Conservation (phyloP, 2,797 vertebrate species). For the Chloroceryle inda region DNA sequence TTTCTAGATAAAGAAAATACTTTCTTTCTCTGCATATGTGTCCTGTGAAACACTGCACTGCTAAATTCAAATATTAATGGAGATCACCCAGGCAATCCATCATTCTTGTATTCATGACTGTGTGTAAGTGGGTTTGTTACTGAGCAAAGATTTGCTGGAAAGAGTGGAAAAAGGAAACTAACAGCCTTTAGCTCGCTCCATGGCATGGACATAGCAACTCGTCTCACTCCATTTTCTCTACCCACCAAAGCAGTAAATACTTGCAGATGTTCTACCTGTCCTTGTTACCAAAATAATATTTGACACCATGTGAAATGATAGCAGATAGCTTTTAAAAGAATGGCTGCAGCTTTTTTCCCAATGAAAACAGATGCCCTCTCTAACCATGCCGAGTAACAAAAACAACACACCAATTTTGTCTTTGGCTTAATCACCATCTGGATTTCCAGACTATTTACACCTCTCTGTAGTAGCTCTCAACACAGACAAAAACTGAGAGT, state of each 20-base stretch:
- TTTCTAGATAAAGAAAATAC: not conserved
- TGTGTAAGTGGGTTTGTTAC: not conserved
- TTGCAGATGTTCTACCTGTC: not conserved
- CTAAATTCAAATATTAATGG: not conserved
- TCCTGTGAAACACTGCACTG: not conserved
- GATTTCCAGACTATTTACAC: not conserved
- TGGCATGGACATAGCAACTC: rapidly evolving
- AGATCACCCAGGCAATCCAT: not conserved
- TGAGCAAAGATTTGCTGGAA: not conserved
- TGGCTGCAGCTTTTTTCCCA: not conserved
- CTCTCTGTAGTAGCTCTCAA: not conserved
- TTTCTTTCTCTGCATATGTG: not conserved
- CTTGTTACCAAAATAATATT: not conserved
- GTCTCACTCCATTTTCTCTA: not conserved
- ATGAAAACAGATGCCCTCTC: not conserved
- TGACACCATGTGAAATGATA: not conserved
- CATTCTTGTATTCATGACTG: not conserved
- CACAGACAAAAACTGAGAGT: not conserved
- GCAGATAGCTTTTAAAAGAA: not conserved
- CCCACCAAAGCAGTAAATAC: rapidly evolving
- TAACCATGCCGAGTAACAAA: rapidly evolving
- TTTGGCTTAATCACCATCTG: not conserved
- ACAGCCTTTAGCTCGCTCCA: not conserved
- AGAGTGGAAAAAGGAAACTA: not conserved
- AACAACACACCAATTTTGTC: rapidly evolving